These are phyloP conservation scores for Forbesichthys papilliferus DNA, from an alignment of 2,113 vertebrate species.

Conservation along the genomic window DNA sequence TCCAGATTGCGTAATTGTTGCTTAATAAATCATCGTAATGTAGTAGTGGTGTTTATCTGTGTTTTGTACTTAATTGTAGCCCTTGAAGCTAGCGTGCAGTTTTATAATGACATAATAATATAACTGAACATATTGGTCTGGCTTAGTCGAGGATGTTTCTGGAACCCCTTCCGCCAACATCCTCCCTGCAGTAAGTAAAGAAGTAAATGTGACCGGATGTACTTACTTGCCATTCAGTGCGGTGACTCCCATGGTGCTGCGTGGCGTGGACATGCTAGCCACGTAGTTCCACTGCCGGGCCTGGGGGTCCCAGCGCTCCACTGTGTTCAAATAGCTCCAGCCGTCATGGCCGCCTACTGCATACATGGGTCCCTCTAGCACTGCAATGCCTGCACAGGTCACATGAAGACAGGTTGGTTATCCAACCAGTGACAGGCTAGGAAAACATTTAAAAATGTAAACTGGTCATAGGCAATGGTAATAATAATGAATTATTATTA, in stretches of 20 bases:
- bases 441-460: neutral
- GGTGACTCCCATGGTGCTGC: slow-evolving; percentile 93
- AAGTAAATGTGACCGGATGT: neutral
- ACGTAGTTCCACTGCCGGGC: slow-evolving; percentile 97
- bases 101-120: too few species aligned
- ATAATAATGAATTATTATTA: neutral
- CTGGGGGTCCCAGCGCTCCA: slow-evolving; percentile 97
- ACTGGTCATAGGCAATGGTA: too few species aligned
- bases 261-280: slow-evolving; percentile 94
- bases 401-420: neutral
- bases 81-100: too few species aligned
- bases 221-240: slow-evolving; percentile 94
- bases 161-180: too few species aligned
- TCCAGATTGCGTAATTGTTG: neutral
- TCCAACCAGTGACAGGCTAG: neutral
- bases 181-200: neutral
- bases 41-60: too few species aligned
- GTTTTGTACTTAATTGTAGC: too few species aligned
- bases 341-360: slow-evolving; percentile 97
- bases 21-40: neutral
- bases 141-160: too few species aligned
- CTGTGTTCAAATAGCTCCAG: slow-evolving; percentile 97
- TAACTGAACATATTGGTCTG: too few species aligned
- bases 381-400: slow-evolving; percentile 84
- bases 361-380: slow-evolving; percentile 98